A percentile compares a stretch with the other conserved stretches of the same genome.
These are phyloP conservation scores for Platorchestia sp. DNA, from an alignment of 1,140 invertebrate species.

Conservation along the genomic window DNA sequence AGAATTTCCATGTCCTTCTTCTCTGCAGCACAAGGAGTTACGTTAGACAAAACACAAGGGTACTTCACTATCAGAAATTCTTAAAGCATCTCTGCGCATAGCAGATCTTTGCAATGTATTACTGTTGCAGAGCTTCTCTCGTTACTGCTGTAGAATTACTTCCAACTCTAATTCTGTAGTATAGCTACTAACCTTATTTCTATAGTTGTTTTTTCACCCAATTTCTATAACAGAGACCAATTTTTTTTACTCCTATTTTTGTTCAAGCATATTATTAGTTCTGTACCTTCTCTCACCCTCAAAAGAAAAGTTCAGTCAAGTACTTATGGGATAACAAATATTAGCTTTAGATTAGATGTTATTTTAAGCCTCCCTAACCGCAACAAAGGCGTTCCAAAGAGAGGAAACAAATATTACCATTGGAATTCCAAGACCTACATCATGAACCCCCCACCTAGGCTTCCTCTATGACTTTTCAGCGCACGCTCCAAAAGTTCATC, in stretches of 20 bases:
- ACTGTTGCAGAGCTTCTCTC: neutral
- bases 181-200: neutral
- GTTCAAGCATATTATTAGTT: too few relatives aligned
- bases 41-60: neutral
- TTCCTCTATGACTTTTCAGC: neutral
- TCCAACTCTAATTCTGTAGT: neutral
- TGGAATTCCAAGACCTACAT: neutral
- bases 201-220: neutral
- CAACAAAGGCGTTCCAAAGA: neutral
- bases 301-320: too few relatives aligned
- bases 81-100: too few relatives aligned
- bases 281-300: neutral
- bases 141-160: neutral
- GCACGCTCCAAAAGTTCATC: neutral
- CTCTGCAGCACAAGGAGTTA: neutral
- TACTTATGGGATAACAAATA: too few relatives aligned
- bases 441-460: neutral
- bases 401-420: neutral
- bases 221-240: neutral
- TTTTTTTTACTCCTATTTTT: neutral
- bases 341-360: too few relatives aligned
- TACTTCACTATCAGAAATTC: too few relatives aligned
- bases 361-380: too few relatives aligned
- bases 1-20: slow-evolving; percentile 8
- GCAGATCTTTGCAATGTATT: neutral